phyloP scores from a whole-genome alignment of 2,888 invertebrate species.

The Eilema griseolum region DNA sequence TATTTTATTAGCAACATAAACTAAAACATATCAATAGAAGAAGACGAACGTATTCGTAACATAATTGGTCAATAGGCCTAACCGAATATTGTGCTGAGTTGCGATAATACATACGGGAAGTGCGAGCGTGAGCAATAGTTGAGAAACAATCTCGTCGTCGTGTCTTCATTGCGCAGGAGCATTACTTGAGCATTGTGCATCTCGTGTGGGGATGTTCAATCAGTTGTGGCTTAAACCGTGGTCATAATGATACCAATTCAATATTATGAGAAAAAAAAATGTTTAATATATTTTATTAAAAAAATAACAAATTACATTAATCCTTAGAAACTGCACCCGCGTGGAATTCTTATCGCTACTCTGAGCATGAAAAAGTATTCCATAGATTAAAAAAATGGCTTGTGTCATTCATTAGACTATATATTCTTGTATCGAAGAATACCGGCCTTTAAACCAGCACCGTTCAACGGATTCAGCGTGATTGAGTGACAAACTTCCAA shows the following conservation, averaged over 20 bases:
- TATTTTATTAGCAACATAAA: neutral
- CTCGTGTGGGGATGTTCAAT: slow-evolving; percentile 35
- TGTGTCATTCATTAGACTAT: no score
- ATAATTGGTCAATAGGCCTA: slow-evolving; percentile 15
- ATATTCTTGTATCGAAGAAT: no score
- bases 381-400: no score
- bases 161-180: slow-evolving; percentile 35
- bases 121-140: slow-evolving; percentile 31
- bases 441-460: no score
- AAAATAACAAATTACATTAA: neutral
- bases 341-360: no score
- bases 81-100: slow-evolving; percentile 23
- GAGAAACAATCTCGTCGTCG: slow-evolving; percentile 39
- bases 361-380: no score
- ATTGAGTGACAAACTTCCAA: no score
- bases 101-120: slow-evolving; percentile 35
- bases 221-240: slow-evolving; percentile 22
- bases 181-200: slow-evolving; percentile 32
- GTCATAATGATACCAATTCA: neutral
- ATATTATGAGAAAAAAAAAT: no score
- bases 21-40: neutral
- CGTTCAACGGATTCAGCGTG: no score
- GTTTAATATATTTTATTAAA: neutral
- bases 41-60: slow-evolving; percentile 12
- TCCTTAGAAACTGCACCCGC: no score